Conservation (phyloP, 2,797 vertebrate species). For the Synaphobranchus kaupii region DNA sequence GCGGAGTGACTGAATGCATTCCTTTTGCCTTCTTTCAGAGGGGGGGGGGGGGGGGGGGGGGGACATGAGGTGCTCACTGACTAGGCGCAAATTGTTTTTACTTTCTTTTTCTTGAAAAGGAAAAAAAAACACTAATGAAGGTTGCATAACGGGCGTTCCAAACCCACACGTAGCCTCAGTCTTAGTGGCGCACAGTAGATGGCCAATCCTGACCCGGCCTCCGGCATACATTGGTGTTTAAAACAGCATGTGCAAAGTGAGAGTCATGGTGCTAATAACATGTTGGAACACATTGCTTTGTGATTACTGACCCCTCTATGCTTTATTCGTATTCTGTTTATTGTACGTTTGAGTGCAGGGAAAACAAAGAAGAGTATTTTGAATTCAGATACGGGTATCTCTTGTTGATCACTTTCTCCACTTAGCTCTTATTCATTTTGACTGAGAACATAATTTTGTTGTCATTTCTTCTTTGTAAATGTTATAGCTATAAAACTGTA, state of each 20-base stretch:
- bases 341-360: constrained; percentile 74
- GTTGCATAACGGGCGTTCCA: constrained; percentile 67
- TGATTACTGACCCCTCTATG: constrained; percentile 70
- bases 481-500: constrained; percentile 82
- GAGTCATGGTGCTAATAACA: constrained; percentile 79
- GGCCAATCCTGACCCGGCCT: constrained; percentile 48
- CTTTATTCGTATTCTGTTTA: constrained; percentile 68
- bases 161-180: constrained; percentile 40
- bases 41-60: constrained; percentile 32
- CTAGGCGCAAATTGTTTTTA: constrained; percentile 76
- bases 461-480: constrained; percentile 77
- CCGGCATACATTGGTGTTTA: constrained; percentile 63
- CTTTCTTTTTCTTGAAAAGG: constrained; percentile 65
- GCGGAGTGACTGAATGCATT: constrained; percentile 78
- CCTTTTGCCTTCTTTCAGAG: constrained; percentile 66
- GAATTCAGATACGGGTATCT: constrained; percentile 84
- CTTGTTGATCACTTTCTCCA: constrained; percentile 74
- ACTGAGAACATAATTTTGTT: constrained; percentile 64
- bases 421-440: constrained; percentile 41
- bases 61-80: constrained; percentile 56
- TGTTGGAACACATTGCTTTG: constrained; percentile 76
- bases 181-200: neutral
- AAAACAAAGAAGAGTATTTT: constrained; percentile 76
- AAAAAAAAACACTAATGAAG: constrained; percentile 77
- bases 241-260: constrained; percentile 48